Conservation (phyloP, 2,113 vertebrate genomes). For the Ivindomyrus marchei region DNA sequence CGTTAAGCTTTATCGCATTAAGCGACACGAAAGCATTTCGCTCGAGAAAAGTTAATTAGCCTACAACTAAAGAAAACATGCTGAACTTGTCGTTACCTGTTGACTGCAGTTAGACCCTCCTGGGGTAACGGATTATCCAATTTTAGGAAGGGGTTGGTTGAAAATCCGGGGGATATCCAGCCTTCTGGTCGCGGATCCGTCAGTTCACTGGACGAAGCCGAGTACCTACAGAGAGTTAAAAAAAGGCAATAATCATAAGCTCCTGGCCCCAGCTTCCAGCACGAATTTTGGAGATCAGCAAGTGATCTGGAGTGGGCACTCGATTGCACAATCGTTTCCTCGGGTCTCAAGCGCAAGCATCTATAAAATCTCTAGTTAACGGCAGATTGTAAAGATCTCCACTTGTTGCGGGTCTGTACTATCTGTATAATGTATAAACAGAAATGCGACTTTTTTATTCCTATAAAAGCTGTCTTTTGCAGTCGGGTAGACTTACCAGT, state of each 20-base stretch:
- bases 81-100: constrained; percentile 53
- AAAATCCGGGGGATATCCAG: constrained; percentile 52
- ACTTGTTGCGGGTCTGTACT: neutral
- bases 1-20: neutral
- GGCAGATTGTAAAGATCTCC: neutral
- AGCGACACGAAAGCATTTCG: neutral
- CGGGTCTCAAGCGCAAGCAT: neutral
- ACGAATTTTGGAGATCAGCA: neutral
- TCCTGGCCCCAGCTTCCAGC: neutral
- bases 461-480: constrained; percentile 28
- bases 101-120: constrained; percentile 42
- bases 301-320: neutral
- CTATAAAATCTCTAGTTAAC: neutral
- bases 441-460: neutral
- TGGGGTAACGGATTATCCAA: constrained; percentile 46
- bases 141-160: constrained; percentile 52
- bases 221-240: constrained; percentile 48
- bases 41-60: neutral
- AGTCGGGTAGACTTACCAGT: constrained; percentile 64
- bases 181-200: constrained; percentile 48
- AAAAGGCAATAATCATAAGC: neutral
- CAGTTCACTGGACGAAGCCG: constrained; percentile 47
- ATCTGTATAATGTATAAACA: neutral
- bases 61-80: neutral
- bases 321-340: neutral